Evolutionary conservation across 2,888 invertebrate genomes (phyloP), one percentile per base, ranked within the genome.

Genomic region (Eilema caniola): DNA sequence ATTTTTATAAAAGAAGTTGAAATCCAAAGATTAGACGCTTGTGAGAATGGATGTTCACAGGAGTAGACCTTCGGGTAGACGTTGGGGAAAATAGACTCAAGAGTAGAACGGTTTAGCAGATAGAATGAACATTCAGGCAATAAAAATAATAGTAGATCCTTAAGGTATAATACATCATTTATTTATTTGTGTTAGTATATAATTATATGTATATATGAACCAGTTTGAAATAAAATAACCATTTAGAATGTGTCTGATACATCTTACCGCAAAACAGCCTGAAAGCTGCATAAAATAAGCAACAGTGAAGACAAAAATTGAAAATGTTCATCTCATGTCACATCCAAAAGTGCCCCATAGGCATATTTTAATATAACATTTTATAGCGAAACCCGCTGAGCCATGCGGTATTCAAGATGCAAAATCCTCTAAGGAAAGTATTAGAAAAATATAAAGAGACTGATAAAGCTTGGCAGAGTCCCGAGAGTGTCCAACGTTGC

Each of bases 391-490:
- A 86, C 81, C 82, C 88, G 84, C 87, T 88, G 86, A 89, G 85
- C 85, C 89, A 81, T 85, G 66, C 72, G 77, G 86, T 84, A 86
- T 89, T 85, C 86, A 89, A 90, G 88, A 90, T 89, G 90, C 88
- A 89, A 86, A 90, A 90, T 91, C 89, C 90, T 89, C 87, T 89
- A 85, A 89, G 89, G 88, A 85, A 88, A 89, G 90, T 91, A 92
- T 93, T 93, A 93, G 90, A 91, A 92, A 92, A 91, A 92, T 93
- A 91, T 92, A 91, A 91, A 85, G 80, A 82, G 82, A 76, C 82
- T 82, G 82, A 81, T 84, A 83, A 82, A 84, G 81, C 83, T 79
- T 80, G 84, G 83, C 79, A 79, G 82, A 78, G 83, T 89, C 93
- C 90, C 92, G 74, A 72, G 92, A 92, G 93, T 92, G 90, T 92